Percentiles rank a stretch among this genome's conserved stretches.
These are phyloP conservation scores for Dunckerocampus dactyliophorus DNA, from an alignment of 2,113 vertebrate species.

Conservation along the genomic window DNA sequence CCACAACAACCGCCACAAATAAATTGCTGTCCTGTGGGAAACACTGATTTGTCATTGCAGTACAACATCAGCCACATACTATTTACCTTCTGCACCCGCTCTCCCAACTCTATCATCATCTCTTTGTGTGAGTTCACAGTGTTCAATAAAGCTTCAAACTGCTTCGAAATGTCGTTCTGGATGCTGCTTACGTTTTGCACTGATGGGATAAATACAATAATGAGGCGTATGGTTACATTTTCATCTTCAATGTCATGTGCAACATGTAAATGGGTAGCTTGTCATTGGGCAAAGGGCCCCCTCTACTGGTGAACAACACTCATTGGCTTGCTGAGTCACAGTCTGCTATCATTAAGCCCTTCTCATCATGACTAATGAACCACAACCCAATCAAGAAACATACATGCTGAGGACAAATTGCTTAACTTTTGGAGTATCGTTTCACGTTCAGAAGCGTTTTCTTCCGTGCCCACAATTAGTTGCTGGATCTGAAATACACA, in stretches of 20 bases:
- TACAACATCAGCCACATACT: not conserved
- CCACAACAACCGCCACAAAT: too few relatives aligned
- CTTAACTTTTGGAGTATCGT: slow-evolving; percentile 74
- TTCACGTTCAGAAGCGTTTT: slow-evolving; percentile 69
- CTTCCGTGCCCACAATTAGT: slow-evolving; percentile 73
- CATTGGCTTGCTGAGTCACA: not conserved
- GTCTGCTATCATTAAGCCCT: not conserved
- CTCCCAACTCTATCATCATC: slow-evolving; percentile 49
- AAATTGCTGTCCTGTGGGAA: not conserved
- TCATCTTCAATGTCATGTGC: not conserved
- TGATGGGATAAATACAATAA: slow-evolving; percentile 31
- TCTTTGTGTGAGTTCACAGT: slow-evolving; percentile 55
- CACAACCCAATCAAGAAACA: slow-evolving; percentile 45
- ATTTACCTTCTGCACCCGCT: slow-evolving; percentile 63
- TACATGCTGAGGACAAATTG: slow-evolving; percentile 75
- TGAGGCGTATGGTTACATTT: not conserved
- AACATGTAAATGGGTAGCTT: not conserved
- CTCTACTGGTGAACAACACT: slow-evolving; percentile 34
- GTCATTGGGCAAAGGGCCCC: slow-evolving; percentile 26
- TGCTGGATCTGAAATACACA: slow-evolving; percentile 75
- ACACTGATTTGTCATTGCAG: not conserved
- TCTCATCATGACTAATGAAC: not conserved
- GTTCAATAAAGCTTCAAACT: slow-evolving; percentile 54
- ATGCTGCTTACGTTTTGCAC: slow-evolving; percentile 59
- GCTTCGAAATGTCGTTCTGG: slow-evolving; percentile 51